Base-by-base conservation (phyloP, 2,113 vertebrate species). In the Phalacrocorax pelagicus region DNA sequence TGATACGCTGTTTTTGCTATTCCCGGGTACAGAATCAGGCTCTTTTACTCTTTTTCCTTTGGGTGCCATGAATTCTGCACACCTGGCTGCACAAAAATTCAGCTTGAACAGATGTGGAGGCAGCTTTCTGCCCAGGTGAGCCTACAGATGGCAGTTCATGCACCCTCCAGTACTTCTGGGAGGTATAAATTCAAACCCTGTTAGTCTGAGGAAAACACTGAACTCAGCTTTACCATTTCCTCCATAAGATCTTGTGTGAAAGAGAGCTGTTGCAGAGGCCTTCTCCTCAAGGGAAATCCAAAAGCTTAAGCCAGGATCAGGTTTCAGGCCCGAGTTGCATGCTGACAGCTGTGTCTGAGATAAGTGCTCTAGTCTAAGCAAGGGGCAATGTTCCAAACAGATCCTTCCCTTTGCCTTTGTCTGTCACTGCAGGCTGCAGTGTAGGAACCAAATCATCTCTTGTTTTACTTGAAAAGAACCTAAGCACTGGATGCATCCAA, bases 61-160 rank as follows among this genome's bases (percentile, higher is more conserved):
- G n/a, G 46, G n/a, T 88, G 27, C 49, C 71, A 61, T 42, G 46
- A 95, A 75, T 92, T 82, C 62, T 51, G 10, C 62, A 49, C 3
- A 4, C 74, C n/a, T 77, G 58, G 22, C 36, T 90, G 84, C 67
- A 80, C 62, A 88, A 88, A 88, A 95, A 90, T 62, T 77, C 46
- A 73, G 10, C 46, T 54, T 80, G 40, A 94, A 66, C 61, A 80
- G 30, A 62, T 77, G 46, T 40, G 36, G 70, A 82, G 66, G 27
- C 74, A 75, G 69, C 62, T 90, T 92, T 69, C 62, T 57, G 69
- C 20, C 10, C 54, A 94, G 63, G 47, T 89, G 83, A 92, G 24
- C 62, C 73, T 94, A 40, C 69, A 92, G 57, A 91, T 44, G 63
- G 42, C 82, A 57, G 79, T 63, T 92, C 18, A 17, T 30, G 14